Conservation (phyloP, 1,140 invertebrate genomes). For the Hyphantria cunea region DNA sequence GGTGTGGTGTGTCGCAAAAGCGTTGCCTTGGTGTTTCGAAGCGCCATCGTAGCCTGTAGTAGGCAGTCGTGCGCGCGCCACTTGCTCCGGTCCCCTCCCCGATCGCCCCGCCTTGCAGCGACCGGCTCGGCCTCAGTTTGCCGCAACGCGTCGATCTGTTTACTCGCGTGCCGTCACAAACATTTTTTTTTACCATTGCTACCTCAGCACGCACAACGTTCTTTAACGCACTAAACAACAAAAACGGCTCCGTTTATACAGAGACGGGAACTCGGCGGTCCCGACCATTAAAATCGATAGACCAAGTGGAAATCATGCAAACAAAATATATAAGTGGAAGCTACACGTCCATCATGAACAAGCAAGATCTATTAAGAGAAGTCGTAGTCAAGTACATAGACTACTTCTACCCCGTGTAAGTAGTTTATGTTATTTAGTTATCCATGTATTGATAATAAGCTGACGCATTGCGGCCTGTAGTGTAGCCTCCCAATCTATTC, state of each 20-base stretch:
- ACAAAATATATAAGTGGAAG: constrained; percentile 82
- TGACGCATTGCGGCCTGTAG: constrained; percentile 51
- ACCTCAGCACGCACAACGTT: constrained; percentile 57
- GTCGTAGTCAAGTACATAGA: constrained; percentile 86
- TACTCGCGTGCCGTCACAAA: constrained; percentile 58
- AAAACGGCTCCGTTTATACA: constrained; percentile 65
- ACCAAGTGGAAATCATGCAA: constrained; percentile 73
- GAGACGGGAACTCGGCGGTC: constrained; percentile 59
- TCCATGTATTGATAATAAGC: constrained; percentile 34
- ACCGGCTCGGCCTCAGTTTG: constrained; percentile 66
- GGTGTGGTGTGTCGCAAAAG: constrained; percentile 67
- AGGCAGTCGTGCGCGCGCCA: constrained; percentile 75
- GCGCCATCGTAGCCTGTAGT: constrained; percentile 75
- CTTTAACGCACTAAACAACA: constrained; percentile 46
- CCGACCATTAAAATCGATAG: constrained; percentile 53
- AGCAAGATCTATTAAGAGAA: constrained; percentile 85
- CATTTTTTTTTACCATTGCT: constrained; percentile 46
- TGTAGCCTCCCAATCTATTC: constrained; percentile 10
- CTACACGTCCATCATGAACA: constrained; percentile 84
- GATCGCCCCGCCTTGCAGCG: constrained; percentile 49
- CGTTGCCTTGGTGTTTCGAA: constrained; percentile 73
- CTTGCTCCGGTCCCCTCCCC: constrained; percentile 61
- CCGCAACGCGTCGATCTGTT: constrained; percentile 74
- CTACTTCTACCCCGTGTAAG: constrained; percentile 85
- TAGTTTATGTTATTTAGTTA: constrained; percentile 53